phyloP scores from a whole-genome alignment of 2,888 invertebrate genomes.

The Conomelus anceps region DNA sequence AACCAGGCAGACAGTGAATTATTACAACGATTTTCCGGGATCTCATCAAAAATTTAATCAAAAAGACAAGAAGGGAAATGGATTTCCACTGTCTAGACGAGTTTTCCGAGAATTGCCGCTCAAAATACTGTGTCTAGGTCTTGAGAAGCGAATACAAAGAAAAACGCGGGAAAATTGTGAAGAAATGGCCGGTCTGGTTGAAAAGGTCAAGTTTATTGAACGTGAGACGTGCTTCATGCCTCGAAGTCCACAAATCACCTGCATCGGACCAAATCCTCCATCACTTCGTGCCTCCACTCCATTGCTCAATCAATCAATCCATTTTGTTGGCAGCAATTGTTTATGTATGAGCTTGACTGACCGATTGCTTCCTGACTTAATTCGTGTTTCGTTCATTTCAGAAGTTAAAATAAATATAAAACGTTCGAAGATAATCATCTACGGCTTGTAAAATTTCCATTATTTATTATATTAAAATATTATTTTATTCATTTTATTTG shows the following conservation, averaged over 20 bases:
- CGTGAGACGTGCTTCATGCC: neutral
- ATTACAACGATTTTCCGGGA: neutral
- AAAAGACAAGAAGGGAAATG: neutral
- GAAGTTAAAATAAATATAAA: too few species aligned
- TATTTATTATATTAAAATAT: too few species aligned
- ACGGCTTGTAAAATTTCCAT: too few species aligned
- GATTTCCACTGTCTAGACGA: neutral
- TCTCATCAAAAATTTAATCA: neutral
- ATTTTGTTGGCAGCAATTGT: neutral
- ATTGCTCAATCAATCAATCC: neutral
- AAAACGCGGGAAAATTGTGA: neutral
- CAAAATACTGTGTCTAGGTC: neutral
- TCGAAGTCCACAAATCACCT: neutral
- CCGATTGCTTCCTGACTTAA: neutral
- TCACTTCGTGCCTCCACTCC: neutral
- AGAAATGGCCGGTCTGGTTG: neutral
- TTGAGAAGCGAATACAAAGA: neutral
- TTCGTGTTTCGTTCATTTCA: neutral
- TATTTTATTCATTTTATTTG: too few species aligned
- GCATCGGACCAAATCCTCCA: too few species aligned
- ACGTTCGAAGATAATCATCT: too few species aligned
- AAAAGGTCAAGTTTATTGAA: neutral
- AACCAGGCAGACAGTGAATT: neutral
- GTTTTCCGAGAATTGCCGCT: neutral
- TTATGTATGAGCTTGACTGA: neutral